Evolutionary conservation across 2,797 vertebrate species (phyloP).

Genomic region (Fringilla coelebs): DNA sequence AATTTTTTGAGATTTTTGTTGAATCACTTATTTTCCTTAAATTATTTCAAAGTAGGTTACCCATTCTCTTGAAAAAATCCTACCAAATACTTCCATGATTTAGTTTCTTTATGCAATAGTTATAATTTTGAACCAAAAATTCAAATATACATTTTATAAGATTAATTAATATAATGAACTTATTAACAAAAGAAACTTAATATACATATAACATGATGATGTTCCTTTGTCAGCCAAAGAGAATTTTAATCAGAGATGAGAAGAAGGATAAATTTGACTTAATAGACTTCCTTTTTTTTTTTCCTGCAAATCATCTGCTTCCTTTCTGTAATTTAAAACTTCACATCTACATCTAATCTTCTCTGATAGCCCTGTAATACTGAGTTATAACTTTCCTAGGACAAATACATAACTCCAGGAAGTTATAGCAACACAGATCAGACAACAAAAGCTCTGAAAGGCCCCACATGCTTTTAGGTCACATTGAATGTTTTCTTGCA

Average conservation of each 20-base stretch:
- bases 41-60: not conserved
- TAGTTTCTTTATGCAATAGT: not conserved
- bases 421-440: not conserved
- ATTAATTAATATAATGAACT: not conserved
- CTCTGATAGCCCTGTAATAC: not conserved
- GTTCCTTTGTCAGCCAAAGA: not conserved
- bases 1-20: too few species aligned
- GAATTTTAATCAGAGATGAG: not conserved
- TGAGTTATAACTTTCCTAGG: not conserved
- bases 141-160: not conserved
- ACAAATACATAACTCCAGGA: not conserved
- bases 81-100: not conserved
- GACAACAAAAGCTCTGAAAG: not conserved
- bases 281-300: not conserved
- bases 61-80: not conserved
- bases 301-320: not conserved
- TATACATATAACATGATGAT: not conserved
- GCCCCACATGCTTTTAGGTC: not conserved
- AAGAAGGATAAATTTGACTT: not conserved
- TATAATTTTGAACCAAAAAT: not conserved
- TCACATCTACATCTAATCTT: not conserved
- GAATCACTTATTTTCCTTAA: not conserved
- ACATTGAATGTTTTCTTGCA: not conserved
- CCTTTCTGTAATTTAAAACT: not conserved
- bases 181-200: not conserved